Evolutionary conservation across 2,113 vertebrate genomes (phyloP).

Genomic region (Lycaon pictus): DNA sequence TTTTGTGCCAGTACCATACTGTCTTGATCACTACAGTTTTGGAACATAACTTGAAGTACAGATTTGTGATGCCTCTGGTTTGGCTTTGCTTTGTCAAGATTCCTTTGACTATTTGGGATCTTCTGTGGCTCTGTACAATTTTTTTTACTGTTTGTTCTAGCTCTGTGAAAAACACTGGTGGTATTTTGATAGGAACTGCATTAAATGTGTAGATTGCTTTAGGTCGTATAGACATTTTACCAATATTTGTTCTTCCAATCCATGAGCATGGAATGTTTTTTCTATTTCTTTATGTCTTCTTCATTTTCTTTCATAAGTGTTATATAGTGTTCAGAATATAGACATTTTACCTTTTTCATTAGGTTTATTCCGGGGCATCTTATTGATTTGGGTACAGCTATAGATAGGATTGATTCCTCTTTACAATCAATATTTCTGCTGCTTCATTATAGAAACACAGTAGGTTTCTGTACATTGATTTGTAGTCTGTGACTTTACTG

Average conservation of each 20-base stretch:
- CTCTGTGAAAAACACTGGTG: background rate
- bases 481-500: background rate
- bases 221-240: background rate
- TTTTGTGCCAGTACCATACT: too few species aligned
- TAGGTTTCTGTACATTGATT: background rate
- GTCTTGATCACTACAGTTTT: too few species aligned
- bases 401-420: background rate
- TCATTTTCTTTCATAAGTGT: background rate
- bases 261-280: background rate
- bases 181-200: background rate
- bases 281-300: background rate
- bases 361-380: background rate
- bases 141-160: background rate
- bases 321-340: background rate
- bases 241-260: background rate
- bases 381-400: background rate
- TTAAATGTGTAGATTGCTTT: background rate
- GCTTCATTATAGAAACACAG: background rate
- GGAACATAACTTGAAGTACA: too few species aligned
- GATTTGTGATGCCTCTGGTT: too few species aligned
- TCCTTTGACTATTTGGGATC: too few species aligned
- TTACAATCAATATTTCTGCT: background rate
- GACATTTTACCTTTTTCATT: background rate
- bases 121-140: too few species aligned
- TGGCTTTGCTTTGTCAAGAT: too few species aligned